Evolutionary conservation across 2,888 invertebrate species (phyloP), one percentile per base, ranked within the genome.

Genomic region (Odontomyia ornata): DNA sequence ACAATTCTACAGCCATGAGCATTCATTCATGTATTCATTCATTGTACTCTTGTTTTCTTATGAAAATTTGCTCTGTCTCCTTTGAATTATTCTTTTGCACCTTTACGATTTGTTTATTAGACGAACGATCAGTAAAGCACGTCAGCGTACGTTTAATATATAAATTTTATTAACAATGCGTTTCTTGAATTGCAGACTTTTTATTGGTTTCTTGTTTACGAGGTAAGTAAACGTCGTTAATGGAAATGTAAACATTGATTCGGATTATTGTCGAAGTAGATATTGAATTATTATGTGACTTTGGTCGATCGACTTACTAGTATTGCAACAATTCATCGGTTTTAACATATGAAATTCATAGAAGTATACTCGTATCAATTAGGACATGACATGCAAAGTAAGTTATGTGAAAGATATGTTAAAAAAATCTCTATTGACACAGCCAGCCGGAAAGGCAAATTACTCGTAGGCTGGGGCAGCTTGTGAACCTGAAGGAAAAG

Each of bases 71-170:
- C 5, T 5, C 36, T 36, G 36, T 72, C 46, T 72, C 57, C 36
- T 5, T 36, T 36, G 36, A 36, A 56, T 23, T 72, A 43, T 69
- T 72, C 72, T 15, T 57, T 72, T 30, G 57, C 72, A 72, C 72
- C 72, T 72, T 72, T 72, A 72, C 72, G 72, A 72, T 72, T 72
- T 72, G 72, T 72, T 72, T 72, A 72, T 72, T 72, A 30, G 56
- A 52, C 56, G n/a, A 72, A 72, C 72, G 72, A 72, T 72, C 72
- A 18, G 72, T 72, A 72, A 72, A 72, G 72, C 56, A 72, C 72
- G 21, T 21, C 21, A 28, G 72, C 56, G 72, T 56, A 56, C 72
- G 46, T 72, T 72, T 57, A 52, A 56, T 72, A 72, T 28, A 72
- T 72, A 30, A 56, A 72, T 47, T 69, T 47, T 23, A 69, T 69